Percentiles rank a stretch among this genome's conserved stretches.
These are phyloP conservation scores for Pangasius sanitwongsei DNA, from an alignment of 2,797 vertebrate genomes.

Conservation along the genomic window DNA sequence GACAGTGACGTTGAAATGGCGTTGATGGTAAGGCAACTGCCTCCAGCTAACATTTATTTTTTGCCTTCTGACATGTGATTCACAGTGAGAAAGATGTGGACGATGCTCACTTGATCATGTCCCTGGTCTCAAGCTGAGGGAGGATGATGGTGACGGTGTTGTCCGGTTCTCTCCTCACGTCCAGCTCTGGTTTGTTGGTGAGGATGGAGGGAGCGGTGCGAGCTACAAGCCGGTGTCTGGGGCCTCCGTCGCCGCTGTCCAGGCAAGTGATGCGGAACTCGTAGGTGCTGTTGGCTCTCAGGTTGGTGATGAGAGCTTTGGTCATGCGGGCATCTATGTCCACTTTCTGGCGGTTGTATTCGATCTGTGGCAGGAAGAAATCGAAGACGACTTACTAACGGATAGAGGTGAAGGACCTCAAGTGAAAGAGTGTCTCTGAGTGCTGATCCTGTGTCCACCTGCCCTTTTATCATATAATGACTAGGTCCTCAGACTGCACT, in stretches of 20 bases:
- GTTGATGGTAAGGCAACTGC: background rate
- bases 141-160: constrained; percentile 86
- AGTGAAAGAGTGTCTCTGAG: constrained; percentile 2
- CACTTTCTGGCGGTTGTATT: constrained; percentile 88
- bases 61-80: background rate
- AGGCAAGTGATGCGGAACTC: constrained; percentile 88
- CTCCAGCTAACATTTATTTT: background rate
- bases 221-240: constrained; percentile 86
- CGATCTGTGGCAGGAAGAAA: constrained; percentile 78
- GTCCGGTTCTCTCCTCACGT: constrained; percentile 82
- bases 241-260: constrained; percentile 84
- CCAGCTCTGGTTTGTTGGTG: constrained; percentile 85
- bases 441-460: background rate
- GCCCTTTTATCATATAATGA: constrained; percentile 14
- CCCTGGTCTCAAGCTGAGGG: constrained; percentile 80
- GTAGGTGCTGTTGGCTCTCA: constrained; percentile 89
- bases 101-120: constrained; percentile 83
- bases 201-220: constrained; percentile 87
- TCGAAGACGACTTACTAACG: background rate
- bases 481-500: constrained; percentile 6
- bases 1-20: background rate
- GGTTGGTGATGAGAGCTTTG: constrained; percentile 86
- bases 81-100: background rate
- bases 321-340: constrained; percentile 89
- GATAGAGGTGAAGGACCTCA: background rate